Conservation (phyloP, 2,797 vertebrate genomes). For the Hipposideros larvatus region DNA sequence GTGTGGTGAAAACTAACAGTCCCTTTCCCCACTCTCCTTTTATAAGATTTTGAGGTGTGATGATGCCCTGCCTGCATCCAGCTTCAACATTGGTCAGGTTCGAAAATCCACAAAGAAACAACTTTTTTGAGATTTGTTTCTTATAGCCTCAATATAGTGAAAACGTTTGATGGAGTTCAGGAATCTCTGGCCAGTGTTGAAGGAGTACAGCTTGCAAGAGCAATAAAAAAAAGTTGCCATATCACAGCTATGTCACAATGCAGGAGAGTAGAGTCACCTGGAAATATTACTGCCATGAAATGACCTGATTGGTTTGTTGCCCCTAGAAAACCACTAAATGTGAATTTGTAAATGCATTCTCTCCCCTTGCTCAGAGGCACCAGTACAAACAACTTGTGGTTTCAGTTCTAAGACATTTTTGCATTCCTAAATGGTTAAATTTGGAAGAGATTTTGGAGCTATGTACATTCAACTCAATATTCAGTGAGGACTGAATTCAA, state of each 20-base stretch:
- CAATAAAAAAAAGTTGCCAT: neutral
- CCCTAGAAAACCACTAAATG: neutral
- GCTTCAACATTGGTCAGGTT: neutral
- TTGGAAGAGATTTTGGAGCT: neutral
- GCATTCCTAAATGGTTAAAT: neutral
- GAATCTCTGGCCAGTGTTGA: neutral
- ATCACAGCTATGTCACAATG: neutral
- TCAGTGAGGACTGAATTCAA: neutral
- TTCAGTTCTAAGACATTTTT: constrained; percentile 19
- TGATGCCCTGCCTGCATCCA: neutral
- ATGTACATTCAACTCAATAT: neutral
- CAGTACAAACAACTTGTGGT: neutral
- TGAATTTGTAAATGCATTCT: neutral
- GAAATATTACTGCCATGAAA: neutral
- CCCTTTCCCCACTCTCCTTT: neutral
- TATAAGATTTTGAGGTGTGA: neutral
- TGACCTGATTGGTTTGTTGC: neutral
- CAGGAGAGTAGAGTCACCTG: neutral
- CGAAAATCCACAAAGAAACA: neutral
- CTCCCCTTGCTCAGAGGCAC: neutral
- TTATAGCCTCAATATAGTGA: neutral
- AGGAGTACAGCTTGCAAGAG: neutral
- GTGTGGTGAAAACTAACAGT: neutral
- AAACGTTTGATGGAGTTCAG: neutral
- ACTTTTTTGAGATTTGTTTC: neutral